Evolutionary conservation across 2,797 vertebrate species (phyloP).

Genomic region (Heterohyrax brucei): DNA sequence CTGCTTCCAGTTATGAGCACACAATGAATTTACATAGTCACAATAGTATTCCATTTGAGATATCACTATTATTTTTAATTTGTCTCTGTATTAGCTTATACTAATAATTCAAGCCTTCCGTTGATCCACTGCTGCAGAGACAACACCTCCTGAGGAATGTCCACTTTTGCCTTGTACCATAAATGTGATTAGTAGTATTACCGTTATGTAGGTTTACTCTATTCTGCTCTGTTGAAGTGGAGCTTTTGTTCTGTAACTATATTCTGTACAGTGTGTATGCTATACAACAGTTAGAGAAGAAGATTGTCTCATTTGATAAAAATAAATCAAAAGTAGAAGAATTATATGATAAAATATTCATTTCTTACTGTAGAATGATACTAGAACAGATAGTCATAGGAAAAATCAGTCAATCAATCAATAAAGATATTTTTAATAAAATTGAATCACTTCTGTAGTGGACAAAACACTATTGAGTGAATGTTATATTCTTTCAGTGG

Average conservation of each 20-base stretch:
- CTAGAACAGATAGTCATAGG: background rate
- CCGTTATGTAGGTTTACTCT: accelerated
- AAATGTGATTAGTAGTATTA: background rate
- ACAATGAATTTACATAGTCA: background rate
- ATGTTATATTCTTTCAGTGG: background rate
- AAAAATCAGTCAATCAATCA: background rate
- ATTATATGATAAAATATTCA: background rate
- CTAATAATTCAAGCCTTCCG: background rate
- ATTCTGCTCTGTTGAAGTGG: background rate
- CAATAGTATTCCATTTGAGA: background rate
- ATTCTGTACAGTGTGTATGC: no score
- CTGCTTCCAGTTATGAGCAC: background rate
- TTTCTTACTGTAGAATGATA: background rate
- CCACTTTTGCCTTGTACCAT: background rate
- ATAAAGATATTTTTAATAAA: background rate
- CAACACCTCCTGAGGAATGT: background rate
- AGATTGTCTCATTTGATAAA: background rate
- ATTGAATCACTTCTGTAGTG: background rate
- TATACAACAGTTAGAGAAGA: background rate
- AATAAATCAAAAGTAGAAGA: background rate
- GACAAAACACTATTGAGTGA: background rate
- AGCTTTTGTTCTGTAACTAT: background rate
- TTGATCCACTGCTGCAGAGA: background rate
- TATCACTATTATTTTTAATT: background rate
- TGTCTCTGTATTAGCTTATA: background rate